These are phyloP conservation scores for Bettongia penicillata DNA, from an alignment of 2,113 vertebrate genomes.

Conservation along the genomic window DNA sequence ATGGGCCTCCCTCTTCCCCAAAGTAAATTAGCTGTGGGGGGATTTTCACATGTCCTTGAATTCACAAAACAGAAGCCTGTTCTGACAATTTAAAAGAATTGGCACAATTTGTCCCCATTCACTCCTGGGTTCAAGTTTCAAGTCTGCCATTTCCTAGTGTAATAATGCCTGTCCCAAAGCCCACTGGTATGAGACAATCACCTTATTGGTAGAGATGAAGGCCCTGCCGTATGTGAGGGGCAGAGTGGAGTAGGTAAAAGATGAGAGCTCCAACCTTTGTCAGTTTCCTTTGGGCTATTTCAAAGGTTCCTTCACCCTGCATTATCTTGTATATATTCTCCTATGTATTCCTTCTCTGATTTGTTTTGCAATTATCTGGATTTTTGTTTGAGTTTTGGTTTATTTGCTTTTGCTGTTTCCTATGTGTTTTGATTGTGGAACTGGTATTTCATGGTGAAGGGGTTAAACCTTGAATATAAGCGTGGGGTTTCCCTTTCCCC, in stretches of 20 bases:
- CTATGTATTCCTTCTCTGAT: not conserved
- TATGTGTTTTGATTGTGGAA: not conserved
- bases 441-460: not conserved
- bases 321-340: not conserved
- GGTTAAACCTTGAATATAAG: not conserved
- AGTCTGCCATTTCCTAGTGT: not conserved
- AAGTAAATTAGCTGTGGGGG: not conserved
- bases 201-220: not conserved
- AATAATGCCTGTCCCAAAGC: not conserved
- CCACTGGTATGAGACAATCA: not conserved
- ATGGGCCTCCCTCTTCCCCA: not conserved
- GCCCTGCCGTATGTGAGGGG: not conserved
- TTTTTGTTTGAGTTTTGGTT: not conserved
- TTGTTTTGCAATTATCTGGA: not conserved
- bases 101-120: not conserved
- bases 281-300: too few relatives aligned
- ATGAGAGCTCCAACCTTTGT: not conserved
- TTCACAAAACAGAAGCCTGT: not conserved
- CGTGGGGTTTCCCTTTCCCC: not conserved
- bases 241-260: not conserved
- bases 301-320: not conserved
- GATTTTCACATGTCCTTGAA: not conserved
- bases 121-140: not conserved
- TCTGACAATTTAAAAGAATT: not conserved
- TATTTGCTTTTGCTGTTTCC: not conserved